These are phyloP conservation scores for Sceloporus tristichus DNA, from an alignment of 2,113 vertebrate species.

Conservation along the genomic window DNA sequence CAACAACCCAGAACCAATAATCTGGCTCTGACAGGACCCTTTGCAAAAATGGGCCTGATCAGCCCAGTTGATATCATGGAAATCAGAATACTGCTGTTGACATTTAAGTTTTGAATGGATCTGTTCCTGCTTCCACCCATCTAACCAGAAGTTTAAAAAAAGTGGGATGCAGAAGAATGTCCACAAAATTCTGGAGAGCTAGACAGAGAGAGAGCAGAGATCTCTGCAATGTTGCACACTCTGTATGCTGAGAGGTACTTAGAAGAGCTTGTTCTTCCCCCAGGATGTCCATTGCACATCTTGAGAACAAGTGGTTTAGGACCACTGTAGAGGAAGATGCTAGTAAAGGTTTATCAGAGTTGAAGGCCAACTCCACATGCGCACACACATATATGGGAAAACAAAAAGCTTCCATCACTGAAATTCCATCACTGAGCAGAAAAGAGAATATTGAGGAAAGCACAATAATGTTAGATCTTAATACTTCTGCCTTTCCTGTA, in stretches of 20 bases:
- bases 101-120: not conserved
- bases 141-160: not conserved
- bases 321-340: not conserved
- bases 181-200: not conserved
- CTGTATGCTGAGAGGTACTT: not conserved
- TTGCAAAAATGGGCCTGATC: not conserved
- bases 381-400: not conserved
- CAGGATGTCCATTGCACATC: not conserved
- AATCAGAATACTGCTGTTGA: not conserved
- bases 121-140: not conserved
- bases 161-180: not conserved
- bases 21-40: not conserved
- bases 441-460: conserved; percentile 32
- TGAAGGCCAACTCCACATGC: not conserved
- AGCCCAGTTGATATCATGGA: not conserved
- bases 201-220: not conserved
- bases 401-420: too few species aligned
- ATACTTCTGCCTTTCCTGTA: conserved; percentile 19
- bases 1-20: not conserved
- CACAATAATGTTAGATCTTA: conserved; percentile 10
- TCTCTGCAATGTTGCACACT: not conserved
- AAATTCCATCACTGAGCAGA: conserved; percentile 6
- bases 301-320: not conserved
- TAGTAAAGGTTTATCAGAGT: not conserved
- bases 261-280: not conserved